Conservation (phyloP, 1,140 invertebrate genomes). For the Drosophila parabipectinata region DNA sequence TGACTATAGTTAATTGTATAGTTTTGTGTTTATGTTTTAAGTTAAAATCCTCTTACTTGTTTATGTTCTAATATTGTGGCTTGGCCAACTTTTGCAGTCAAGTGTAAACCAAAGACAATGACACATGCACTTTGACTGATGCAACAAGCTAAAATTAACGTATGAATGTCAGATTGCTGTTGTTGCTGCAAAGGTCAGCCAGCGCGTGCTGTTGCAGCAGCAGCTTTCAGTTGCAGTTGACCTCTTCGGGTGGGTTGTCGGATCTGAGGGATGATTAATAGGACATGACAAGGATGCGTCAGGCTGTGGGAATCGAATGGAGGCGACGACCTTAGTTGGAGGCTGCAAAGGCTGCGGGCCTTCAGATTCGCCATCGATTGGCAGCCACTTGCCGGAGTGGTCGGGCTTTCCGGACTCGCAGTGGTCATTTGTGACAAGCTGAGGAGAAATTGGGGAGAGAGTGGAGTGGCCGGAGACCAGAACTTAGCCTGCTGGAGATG, state of each 20-base stretch:
- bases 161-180: constrained; percentile 57
- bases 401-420: constrained; percentile 18
- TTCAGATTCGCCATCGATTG: constrained; percentile 30
- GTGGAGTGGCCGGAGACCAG: not conserved
- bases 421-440: constrained; percentile 47
- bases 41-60: no score
- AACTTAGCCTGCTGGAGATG: constrained; percentile 52
- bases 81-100: constrained; percentile 7
- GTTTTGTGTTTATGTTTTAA: no score
- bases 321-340: constrained; percentile 29
- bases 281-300: constrained; percentile 64
- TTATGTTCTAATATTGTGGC: not conserved
- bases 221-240: constrained; percentile 39
- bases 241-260: constrained; percentile 18
- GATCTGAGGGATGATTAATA: constrained; percentile 59
- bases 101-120: constrained; percentile 31
- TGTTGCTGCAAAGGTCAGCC: constrained; percentile 53
- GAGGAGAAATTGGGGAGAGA: constrained; percentile 22
- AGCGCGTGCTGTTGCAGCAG: constrained; percentile 49
- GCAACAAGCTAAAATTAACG: constrained; percentile 74
- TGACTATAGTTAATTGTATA: no score
- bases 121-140: constrained; percentile 52
- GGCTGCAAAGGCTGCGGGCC: constrained; percentile 30
- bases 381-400: constrained; percentile 31
- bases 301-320: constrained; percentile 35